phyloP scores from a whole-genome alignment of 2,113 vertebrate species.

The Chiloscyllium plagiosum region DNA sequence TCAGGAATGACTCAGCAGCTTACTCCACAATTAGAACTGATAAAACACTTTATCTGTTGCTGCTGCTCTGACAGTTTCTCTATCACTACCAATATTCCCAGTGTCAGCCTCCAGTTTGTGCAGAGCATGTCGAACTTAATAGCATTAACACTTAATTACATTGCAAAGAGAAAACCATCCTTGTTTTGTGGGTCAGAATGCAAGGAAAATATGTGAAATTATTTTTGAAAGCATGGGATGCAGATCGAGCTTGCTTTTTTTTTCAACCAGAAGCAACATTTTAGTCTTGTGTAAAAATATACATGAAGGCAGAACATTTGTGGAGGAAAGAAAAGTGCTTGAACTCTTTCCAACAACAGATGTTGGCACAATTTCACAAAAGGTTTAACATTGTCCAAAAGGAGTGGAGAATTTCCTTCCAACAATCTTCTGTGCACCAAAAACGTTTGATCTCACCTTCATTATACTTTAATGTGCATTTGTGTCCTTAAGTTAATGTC shows the following conservation, averaged over 20 bases:
- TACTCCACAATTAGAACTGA: not conserved
- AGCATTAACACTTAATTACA: not conserved
- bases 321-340: not conserved
- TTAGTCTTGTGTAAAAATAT: not conserved
- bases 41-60: constrained; percentile 8
- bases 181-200: not conserved
- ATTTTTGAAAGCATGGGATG: not conserved
- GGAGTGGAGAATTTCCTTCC: not conserved
- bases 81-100: not conserved
- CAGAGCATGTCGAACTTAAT: not conserved
- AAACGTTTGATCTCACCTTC: not conserved
- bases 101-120: not conserved
- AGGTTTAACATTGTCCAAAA: not conserved
- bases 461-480: not conserved
- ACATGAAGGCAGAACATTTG: not conserved
- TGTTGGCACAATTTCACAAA: not conserved
- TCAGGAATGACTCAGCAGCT: not conserved
- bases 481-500: not conserved
- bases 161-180: not conserved
- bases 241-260: not conserved
- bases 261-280: not conserved
- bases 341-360: not conserved
- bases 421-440: too few species aligned
- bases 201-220: not conserved
- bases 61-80: not conserved